Base-by-base conservation (phyloP, 2,888 invertebrate species). In the Tipula vernalis region DNA sequence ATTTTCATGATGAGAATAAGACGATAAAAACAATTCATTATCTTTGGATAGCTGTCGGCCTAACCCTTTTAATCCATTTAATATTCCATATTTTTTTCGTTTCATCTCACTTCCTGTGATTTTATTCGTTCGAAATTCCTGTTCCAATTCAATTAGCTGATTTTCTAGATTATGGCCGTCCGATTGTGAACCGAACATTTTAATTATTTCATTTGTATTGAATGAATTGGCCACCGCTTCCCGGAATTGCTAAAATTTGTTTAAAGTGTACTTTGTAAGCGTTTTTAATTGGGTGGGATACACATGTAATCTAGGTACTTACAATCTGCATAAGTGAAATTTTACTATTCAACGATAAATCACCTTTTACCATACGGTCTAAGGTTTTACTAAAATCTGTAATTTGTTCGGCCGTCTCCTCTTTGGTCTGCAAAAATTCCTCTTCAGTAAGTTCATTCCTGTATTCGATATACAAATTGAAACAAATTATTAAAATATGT, bases 211-310 rank as follows among this genome's bases (percentile, higher is more conserved):
- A 5, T 95, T 95, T 0, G 96, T 96, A 90, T 94, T 93, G 90
- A 96, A 96, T 1, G 96, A 95, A 89, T 94, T 92, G 87, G 95
- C 94, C 86, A 96, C 95, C 10, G 96, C 95, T 88, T 95, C 95
- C 91, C 94, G 94, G 41, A 95, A 95, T 3, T 95, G 95, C 95
- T 95, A 89, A 87, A 90, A 71, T 84, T 3, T 1, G 15, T 84
- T 13, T 39, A 39, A 47, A n/a, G n/a, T n/a, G n/a, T 28, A 10
- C 12, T 18, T n/a, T 44, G 18, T 5, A 15, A 10, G n/a, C 41
- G 5, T 12, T 28, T 28, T 28, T 28, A 47, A 4, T 28, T 10
- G 36, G 86, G 28, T 0, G 28, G 28, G 28, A 28, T 28, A 28
- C 28, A 28, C 28, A 28, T 83, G 42, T 18, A 86, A 57, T 84